Evolutionary conservation across 1,140 invertebrate genomes (phyloP), one percentile per base, ranked within the genome.

Genomic region (Holotrichia oblita): DNA sequence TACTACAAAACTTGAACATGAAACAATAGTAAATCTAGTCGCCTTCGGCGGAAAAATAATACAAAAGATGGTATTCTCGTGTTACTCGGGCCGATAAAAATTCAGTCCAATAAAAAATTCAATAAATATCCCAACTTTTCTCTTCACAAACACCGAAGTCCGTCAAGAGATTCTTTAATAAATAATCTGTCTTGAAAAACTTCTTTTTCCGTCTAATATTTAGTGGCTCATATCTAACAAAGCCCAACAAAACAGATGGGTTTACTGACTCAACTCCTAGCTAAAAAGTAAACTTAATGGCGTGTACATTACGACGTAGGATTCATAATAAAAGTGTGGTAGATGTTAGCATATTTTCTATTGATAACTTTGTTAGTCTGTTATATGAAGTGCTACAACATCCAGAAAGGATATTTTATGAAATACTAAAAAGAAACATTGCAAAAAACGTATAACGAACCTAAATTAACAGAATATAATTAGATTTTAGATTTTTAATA

Each of bases 101-200:
- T 55, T 55, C n/a, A 55, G n/a, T 0, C 48, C 14, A 17, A 55
- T 55, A 55, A 55, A 55, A 17, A 55, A 55, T 55, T 55, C 48
- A 55, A 17, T 55, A 55, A 55, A 55, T 55, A 55, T 55, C 48
- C 48, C 48, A 55, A 55, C 48, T 55, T 48, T 48, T n/a, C 44
- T 48, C 17, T 55, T 55, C 48, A 17, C 14, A 55, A 55, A 55
- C 48, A 34, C 17, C 7, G 12, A 55, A 17, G 48, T 55, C 48
- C 48, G 48, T n/a, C 48, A 55, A 55, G 48, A 55, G 48, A 3
- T 14, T 55, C 12, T 17, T 55, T 55, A 55, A 55, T 55, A 55
- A 55, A 55, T 55, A 55, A 55, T 55, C n/a, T 55, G 12, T 6
- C 48, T 55, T 17, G 48, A 55, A 17, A 55, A 55, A 55, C 14